phyloP scores from a whole-genome alignment of 2,113 vertebrate genomes.

The Corynorhinus townsendii region DNA sequence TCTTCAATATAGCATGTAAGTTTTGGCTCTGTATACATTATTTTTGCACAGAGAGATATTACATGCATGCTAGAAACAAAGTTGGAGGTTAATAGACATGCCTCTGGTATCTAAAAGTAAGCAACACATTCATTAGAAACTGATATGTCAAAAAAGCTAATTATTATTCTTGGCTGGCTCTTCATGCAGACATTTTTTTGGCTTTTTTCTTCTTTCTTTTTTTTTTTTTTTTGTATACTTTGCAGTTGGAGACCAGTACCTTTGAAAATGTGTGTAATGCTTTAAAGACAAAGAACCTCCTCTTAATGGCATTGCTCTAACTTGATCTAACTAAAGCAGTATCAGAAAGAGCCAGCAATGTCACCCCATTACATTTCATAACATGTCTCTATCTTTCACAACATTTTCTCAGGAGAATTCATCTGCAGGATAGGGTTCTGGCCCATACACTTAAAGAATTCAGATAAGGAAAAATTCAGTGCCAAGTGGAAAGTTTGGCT shows the following conservation, averaged over 20 bases:
- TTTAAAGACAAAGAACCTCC: not conserved
- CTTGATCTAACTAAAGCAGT: not conserved
- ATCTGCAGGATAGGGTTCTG: not conserved
- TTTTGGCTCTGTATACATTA: not conserved
- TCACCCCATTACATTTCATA: not conserved
- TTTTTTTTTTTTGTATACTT: not conserved
- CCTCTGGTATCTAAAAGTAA: conserved; percentile 44
- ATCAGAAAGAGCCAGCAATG: not conserved
- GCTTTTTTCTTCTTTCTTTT: not conserved
- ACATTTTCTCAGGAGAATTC: not conserved
- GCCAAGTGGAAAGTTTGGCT: conserved; percentile 25
- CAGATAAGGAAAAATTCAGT: conserved; percentile 8
- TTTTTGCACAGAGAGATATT: not conserved
- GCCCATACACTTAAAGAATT: not conserved
- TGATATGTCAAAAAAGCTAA: conserved; percentile 72
- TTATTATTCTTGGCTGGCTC: conserved; percentile 76
- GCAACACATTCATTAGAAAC: conserved; percentile 51
- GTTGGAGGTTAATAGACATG: conserved; percentile 12
- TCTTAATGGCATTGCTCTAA: conserved; percentile 19
- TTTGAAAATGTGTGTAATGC: not conserved
- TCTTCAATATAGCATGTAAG: not conserved
- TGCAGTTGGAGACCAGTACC: not conserved
- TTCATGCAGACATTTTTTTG: not conserved
- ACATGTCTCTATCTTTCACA: not conserved
- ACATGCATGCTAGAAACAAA: not conserved